Evolutionary conservation across 2,888 invertebrate species (phyloP).

Genomic region (Mesorhabditis sp.): DNA sequence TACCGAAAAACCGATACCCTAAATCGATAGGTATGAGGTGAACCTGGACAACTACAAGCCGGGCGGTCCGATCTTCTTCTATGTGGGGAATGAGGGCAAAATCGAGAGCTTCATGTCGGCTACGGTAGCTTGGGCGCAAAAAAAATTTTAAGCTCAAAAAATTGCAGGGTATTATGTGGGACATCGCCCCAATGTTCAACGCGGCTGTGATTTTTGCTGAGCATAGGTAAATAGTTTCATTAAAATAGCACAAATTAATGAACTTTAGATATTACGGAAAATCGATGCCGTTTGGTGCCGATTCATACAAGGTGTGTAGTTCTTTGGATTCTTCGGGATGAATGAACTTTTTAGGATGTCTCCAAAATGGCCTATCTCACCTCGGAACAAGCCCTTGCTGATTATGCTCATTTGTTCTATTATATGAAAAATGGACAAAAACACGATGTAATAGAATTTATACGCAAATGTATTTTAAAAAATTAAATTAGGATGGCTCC

Average conservation of each 20-base stretch:
- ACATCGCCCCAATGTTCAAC: conserved; percentile 74
- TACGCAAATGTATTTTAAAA: neutral
- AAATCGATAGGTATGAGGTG: neutral
- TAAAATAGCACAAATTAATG: neutral
- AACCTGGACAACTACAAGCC: conserved; percentile 37
- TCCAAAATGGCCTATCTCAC: conserved; percentile 69
- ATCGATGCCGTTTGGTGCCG: conserved; percentile 81
- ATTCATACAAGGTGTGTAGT: conserved; percentile 8
- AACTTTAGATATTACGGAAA: conserved; percentile 76
- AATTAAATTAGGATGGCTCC: neutral
- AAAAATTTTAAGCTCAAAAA: neutral
- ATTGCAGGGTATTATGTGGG: conserved; percentile 82
- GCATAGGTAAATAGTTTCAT: conserved; percentile 65
- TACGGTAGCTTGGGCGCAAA: conserved; percentile 64
- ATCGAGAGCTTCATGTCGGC: conserved; percentile 83
- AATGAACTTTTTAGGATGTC: conserved; percentile 1
- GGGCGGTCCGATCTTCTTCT: conserved; percentile 78
- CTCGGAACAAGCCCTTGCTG: conserved; percentile 85
- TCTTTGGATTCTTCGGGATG: no score
- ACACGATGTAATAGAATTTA: neutral
- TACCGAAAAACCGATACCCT: neutral
- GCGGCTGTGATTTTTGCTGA: conserved; percentile 86
- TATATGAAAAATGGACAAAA: conserved; percentile 64
- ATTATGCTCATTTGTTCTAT: conserved; percentile 77
- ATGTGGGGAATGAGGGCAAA: conserved; percentile 91